Evolutionary conservation across 2,113 vertebrate genomes (phyloP).

Genomic region (Toxotes chatareus): DNA sequence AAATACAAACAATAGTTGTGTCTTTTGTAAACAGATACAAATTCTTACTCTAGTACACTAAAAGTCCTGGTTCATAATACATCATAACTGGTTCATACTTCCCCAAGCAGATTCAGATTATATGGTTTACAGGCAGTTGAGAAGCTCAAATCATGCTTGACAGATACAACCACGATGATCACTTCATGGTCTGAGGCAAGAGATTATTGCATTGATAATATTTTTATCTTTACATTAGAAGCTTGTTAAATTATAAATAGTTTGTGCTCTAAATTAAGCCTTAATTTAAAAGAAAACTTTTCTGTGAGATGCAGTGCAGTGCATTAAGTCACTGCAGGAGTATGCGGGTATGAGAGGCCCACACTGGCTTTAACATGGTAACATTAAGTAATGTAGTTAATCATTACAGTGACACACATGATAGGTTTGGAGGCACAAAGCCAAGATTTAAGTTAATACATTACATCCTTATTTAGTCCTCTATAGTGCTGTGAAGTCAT

Average conservation of each 20-base stretch:
- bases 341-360: background rate
- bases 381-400: background rate
- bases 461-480: background rate
- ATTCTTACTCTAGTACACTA: background rate
- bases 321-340: background rate
- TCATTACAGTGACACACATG: background rate
- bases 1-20: background rate
- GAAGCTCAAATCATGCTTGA: background rate
- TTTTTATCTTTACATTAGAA: background rate
- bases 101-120: background rate
- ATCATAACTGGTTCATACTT: conserved; percentile 8
- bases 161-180: background rate
- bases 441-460: too few relatives aligned
- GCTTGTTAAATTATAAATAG: background rate
- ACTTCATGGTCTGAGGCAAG: background rate
- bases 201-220: background rate
- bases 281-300: background rate
- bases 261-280: background rate
- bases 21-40: background rate
- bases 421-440: background rate
- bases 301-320: background rate
- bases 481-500: background rate
- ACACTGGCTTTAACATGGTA: background rate
- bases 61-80: background rate
- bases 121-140: background rate